Evolutionary conservation across 2,797 vertebrate species (phyloP).

Genomic region (Mergus octosetaceus): DNA sequence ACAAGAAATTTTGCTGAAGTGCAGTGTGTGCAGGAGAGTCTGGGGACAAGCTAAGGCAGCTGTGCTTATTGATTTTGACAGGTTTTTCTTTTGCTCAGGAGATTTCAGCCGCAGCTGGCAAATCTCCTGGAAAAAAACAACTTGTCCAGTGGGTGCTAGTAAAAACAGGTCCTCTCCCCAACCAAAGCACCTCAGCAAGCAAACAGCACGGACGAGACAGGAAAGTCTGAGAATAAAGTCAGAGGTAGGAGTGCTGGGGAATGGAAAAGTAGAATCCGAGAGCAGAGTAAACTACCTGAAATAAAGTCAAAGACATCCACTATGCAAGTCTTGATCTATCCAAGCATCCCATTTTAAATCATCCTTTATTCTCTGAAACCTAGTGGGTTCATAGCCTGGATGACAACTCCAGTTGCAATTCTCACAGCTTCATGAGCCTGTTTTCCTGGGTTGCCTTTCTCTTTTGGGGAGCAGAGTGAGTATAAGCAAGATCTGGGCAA

Average conservation of each 20-base stretch:
- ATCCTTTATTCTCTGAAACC: not conserved
- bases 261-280: not conserved
- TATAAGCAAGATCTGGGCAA: not conserved
- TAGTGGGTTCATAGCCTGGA: not conserved
- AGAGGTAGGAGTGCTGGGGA: not conserved
- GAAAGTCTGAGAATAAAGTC: not conserved
- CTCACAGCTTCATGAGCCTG: not conserved
- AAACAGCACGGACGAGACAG: not conserved
- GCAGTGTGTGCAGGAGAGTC: not conserved
- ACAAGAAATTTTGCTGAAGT: not conserved
- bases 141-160: not conserved
- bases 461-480: not conserved
- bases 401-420: not conserved
- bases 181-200: not conserved
- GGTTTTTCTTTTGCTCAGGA: not conserved
- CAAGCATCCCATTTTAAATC: not conserved
- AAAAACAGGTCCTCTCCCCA: not conserved
- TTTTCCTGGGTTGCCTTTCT: not conserved
- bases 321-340: rapidly evolving
- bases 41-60: not conserved
- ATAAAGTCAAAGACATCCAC: not conserved
- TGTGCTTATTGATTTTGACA: not conserved
- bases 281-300: not conserved
- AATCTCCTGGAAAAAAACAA: not conserved
- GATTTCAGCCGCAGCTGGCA: not conserved